Conservation (phyloP, 2,888 invertebrate genomes). For the Pachliopta kotzebuea region DNA sequence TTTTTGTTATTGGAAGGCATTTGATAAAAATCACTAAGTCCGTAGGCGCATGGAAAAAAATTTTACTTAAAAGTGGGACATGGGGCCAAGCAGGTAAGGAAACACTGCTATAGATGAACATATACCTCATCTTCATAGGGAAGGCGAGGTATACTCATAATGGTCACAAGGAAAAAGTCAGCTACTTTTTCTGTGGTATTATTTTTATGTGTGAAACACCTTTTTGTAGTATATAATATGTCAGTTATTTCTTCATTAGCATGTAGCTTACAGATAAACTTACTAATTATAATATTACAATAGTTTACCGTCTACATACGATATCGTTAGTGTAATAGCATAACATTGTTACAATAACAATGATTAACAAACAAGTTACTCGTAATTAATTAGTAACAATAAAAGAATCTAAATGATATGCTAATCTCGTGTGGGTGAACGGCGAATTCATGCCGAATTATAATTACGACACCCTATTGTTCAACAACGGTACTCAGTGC, state of each 20-base stretch:
- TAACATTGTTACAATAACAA: neutral
- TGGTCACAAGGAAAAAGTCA: too few species aligned
- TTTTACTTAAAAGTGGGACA: too few species aligned
- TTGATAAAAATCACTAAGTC: too few species aligned
- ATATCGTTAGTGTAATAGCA: neutral
- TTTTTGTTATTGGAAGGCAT: too few species aligned
- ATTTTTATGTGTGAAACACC: neutral
- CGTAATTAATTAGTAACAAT: slow-evolving; percentile 1
- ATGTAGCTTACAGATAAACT: neutral
- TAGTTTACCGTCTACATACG: neutral
- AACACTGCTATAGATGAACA: too few species aligned
- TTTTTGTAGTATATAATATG: neutral
- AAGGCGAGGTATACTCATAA: too few species aligned
- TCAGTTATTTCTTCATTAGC: neutral
- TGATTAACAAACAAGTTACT: slow-evolving; percentile 2
- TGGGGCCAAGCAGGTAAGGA: too few species aligned
- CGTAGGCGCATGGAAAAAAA: too few species aligned
- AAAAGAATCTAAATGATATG: slow-evolving; percentile 6
- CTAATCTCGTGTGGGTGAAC: slow-evolving; percentile 50
- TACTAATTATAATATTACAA: neutral
- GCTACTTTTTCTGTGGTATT: too few species aligned
- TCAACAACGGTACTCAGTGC: slow-evolving; percentile 37
- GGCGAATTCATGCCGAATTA: slow-evolving; percentile 55
- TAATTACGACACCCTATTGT: slow-evolving; percentile 59
- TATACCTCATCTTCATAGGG: too few species aligned